Evolutionary conservation across 1,140 invertebrate species (phyloP), one percentile per base, ranked within the genome.

Genomic region (Camponotus pennsylvanicus): DNA sequence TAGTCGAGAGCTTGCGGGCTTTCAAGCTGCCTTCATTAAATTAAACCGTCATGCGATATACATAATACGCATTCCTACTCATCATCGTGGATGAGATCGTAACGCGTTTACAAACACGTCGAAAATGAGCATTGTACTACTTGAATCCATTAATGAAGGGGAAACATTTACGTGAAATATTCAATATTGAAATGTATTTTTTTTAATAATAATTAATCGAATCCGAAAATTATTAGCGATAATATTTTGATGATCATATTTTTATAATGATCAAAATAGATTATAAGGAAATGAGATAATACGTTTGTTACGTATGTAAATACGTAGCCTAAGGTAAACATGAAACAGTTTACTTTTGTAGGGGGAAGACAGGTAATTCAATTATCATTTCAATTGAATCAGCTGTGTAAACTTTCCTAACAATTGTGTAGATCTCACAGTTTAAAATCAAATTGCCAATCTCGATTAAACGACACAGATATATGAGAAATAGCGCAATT

Each of bases 11-110:
- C 77, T 86, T 86, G 79, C 79, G 52, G 85, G 79, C 63, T 86
- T 86, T 69, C 79, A 61, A 84, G 67, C 27, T 21, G 70, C 40
- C 63, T 83, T 86, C 77, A 70, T 75, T 84, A 86, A 86, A 86
- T 70, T 86, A 86, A 78, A 86, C 71, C 69, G 70, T 86, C 78
- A 66, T 59, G 59, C 34, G 83, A 27, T 55, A 69, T 21, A 59
- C 64, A 69, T 21, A 59, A 78, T 15, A 18, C 49, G 52, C 64
- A 70, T 69, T 79, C 84, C 66, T 69, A 40, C 66, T 21, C 69
- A 40, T 13, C 37, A 79, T 66, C 61, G 75, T 21, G 49, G 9
- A 40, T n/a, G 52, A 57, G 34, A 78, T 77, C 45, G 70, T 76
- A 63, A 13, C 40, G 27, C 32, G 32, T 34, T 69, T 67, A 67